phyloP scores from a whole-genome alignment of 2,797 vertebrate species.

The Champsocephalus esox region DNA sequence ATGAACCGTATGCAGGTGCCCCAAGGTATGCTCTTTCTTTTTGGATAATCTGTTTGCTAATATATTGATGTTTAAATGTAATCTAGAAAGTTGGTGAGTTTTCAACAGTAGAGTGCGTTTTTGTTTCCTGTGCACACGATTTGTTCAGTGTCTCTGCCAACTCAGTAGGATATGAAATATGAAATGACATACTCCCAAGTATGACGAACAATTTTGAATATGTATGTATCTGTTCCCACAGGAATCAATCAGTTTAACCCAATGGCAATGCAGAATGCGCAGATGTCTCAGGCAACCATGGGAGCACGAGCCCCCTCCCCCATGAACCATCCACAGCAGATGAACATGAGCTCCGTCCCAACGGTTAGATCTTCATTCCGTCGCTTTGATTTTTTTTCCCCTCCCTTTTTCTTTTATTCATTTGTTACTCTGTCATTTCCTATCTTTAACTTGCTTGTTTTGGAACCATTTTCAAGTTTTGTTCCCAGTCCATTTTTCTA shows the following conservation, averaged over 20 bases:
- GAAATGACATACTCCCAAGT: slow-evolving; percentile 64
- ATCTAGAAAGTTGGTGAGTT: not conserved
- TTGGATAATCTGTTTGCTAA: not conserved
- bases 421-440: not conserved
- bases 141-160: slow-evolving; percentile 15
- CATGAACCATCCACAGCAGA: slow-evolving; percentile 95
- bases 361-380: slow-evolving; percentile 83
- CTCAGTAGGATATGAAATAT: slow-evolving; percentile 44
- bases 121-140: not conserved
- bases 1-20: slow-evolving; percentile 94
- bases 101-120: not conserved
- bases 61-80: not conserved
- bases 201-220: not conserved
- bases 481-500: not conserved
- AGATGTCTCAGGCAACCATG: slow-evolving; percentile 92
- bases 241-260: slow-evolving; percentile 95
- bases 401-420: not conserved
- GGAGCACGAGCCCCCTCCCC: slow-evolving; percentile 93
- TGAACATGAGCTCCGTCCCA: slow-evolving; percentile 94
- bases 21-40: slow-evolving; percentile 87
- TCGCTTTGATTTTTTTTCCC: not conserved
- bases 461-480: not conserved
- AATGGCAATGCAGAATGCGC: slow-evolving; percentile 94
- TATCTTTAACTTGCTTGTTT: not conserved
- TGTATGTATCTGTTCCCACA: slow-evolving; percentile 68